phyloP scores from a whole-genome alignment of 2,113 vertebrate genomes.

The Coreoperca whiteheadi region DNA sequence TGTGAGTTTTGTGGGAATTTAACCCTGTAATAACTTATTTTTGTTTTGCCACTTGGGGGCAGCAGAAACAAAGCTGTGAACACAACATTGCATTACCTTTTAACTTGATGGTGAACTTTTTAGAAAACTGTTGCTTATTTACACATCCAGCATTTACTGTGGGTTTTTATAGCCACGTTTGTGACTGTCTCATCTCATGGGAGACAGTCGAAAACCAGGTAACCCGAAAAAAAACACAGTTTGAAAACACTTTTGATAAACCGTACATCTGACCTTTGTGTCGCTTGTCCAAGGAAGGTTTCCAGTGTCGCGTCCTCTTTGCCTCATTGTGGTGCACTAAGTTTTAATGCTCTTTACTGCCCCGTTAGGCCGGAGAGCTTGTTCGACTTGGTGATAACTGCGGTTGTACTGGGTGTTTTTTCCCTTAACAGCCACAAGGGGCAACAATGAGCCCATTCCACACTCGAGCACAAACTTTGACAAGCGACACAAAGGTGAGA shows the following conservation, averaged over 20 bases:
- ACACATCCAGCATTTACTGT: neutral
- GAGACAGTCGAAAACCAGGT: neutral
- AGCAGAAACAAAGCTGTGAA: neutral
- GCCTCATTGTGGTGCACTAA: neutral
- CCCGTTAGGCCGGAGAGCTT: no score
- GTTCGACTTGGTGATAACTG: no score
- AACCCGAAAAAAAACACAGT: neutral
- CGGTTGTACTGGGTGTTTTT: neutral
- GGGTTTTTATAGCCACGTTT: neutral
- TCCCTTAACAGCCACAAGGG: neutral
- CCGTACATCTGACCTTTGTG: neutral
- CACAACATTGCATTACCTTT: neutral
- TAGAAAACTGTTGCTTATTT: neutral
- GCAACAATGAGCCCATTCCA: no score
- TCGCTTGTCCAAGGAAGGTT: neutral
- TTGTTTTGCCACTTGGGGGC: neutral
- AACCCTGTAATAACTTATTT: neutral
- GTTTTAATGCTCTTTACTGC: neutral
- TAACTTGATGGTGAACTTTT: no score
- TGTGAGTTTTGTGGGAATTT: constrained; percentile 85
- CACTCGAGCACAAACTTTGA: no score
- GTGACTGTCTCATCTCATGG: neutral
- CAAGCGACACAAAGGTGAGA: neutral
- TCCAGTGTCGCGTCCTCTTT: neutral
- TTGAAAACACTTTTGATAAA: neutral